Evolutionary conservation across 2,888 invertebrate genomes (phyloP), one percentile per base, ranked within the genome.

Genomic region (Zelleria hepariella): DNA sequence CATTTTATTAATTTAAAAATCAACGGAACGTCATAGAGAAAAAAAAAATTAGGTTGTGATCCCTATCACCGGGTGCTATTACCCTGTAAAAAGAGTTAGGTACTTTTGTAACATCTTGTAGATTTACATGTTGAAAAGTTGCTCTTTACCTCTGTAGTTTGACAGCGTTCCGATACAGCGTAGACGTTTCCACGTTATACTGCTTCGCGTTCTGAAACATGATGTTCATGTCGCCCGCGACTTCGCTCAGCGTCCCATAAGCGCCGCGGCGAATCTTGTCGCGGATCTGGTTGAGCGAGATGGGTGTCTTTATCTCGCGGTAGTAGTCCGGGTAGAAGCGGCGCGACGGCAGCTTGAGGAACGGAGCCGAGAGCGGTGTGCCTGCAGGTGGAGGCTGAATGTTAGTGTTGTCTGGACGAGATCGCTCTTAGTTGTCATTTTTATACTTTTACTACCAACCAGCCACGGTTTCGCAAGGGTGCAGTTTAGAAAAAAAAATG

Each of bases 281-380:
- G 66, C 93, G 91, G 62, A 99, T 98, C 86, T 98, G 97, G 67
- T 95, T 93, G 71, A 99, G 86, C 0, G 98, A 98, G 67, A 99
- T 94, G 0, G 99, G 99, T 73, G 96, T 95, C 75, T 97, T 96
- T 58, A 99, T 99, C 76, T 98, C 96, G 69, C 96, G 95, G 85
- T 98, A 99, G 80, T 99, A 99, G 84, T 99, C 99, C 0, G 98
- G 97, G 86, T 99, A 98, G 65, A 94, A 94, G 60, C 97, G 90
- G 54, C 93, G 94, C 6, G 96, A 96, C 0, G 99, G 99, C 60
- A 99, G 88, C 71, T 96, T 95, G 92, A 96, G 94, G 83, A 99
- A 96, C 0, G 98, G 96, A 73, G 98, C 97, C 25, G 96, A 94
- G 73, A 98, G 89, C n/a, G 93, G 91, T 1, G 92, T 90, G n/a